A percentile compares a stretch with the other conserved stretches of the same genome.
These are phyloP conservation scores for Pilophorus perplexus DNA, from an alignment of 2,888 invertebrate genomes.

Conservation along the genomic window DNA sequence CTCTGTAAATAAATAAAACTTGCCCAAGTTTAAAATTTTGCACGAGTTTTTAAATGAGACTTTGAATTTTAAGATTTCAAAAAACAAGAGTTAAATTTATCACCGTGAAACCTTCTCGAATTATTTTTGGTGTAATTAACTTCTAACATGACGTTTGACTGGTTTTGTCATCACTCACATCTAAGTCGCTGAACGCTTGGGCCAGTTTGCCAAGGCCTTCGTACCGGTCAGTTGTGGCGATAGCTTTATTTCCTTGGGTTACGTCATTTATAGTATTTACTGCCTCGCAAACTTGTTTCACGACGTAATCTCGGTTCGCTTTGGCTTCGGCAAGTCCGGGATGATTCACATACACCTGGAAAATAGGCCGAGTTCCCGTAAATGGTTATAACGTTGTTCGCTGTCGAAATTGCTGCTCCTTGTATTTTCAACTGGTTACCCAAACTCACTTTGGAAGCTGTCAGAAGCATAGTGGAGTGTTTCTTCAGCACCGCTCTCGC, in stretches of 20 bases:
- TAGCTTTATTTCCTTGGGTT: conserved; percentile 2
- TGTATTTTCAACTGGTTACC: neutral
- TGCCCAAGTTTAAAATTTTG: too few species aligned
- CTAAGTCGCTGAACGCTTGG: conserved; percentile 17
- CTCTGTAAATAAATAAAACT: neutral
- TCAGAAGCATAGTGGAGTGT: conserved; percentile 23
- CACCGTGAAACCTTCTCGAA: too few species aligned
- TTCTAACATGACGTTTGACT: too few species aligned
- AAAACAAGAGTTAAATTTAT: too few species aligned
- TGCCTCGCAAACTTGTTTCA: conserved; percentile 25
- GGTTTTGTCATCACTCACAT: conserved; percentile 8
- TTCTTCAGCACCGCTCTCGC: conserved; percentile 22
- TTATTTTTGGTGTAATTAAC: too few species aligned
- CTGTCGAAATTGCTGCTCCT: neutral
- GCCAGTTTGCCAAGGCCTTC: conserved; percentile 18
- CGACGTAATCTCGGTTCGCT: conserved; percentile 23
- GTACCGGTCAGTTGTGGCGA: conserved; percentile 1
- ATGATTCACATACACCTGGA: conserved; percentile 22
- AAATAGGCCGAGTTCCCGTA: too few species aligned
- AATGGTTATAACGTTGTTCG: neutral
- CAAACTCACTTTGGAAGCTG: conserved; percentile 14
- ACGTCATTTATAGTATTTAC: conserved; percentile 26
- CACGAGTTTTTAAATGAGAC: too few species aligned
- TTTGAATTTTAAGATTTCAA: too few species aligned
- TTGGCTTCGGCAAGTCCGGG: conserved; percentile 18